phyloP scores from a whole-genome alignment of 2,113 vertebrate species.

The Sceloporus undulatus region DNA sequence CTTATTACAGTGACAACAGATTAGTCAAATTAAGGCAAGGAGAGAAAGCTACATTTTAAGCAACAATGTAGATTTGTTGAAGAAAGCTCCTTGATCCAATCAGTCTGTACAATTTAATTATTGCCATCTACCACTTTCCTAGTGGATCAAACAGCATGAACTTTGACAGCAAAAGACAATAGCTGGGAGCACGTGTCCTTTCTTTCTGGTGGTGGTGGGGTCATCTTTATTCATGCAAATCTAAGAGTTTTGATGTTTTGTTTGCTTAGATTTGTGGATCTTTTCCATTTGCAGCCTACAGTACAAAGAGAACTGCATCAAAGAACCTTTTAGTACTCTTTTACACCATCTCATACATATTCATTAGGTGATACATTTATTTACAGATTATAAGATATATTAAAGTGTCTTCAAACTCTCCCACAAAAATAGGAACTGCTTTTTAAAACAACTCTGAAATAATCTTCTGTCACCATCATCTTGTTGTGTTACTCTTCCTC shows the following conservation, averaged over 20 bases:
- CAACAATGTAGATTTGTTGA: conserved; percentile 31
- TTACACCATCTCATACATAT: background rate
- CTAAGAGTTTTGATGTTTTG: background rate
- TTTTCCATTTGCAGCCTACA: conserved; percentile 37
- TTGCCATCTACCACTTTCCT: background rate
- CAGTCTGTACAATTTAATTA: conserved; percentile 58
- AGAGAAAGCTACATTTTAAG: conserved; percentile 27
- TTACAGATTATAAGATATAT: background rate
- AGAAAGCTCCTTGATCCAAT: conserved; percentile 54
- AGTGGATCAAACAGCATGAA: background rate
- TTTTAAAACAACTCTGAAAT: background rate
- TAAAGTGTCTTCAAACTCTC: conserved; percentile 26
- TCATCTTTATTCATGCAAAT: conserved; percentile 20
- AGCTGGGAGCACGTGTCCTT: background rate
- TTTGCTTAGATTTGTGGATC: conserved; percentile 2
- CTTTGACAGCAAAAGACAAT: conserved; percentile 30
- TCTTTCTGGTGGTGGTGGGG: background rate
- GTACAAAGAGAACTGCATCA: background rate
- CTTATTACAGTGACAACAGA: conserved; percentile 75
- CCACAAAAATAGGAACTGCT: background rate
- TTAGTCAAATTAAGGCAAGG: conserved; percentile 62
- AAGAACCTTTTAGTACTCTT: background rate
- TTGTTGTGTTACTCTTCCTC: background rate
- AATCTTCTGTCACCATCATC: background rate
- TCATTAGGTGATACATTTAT: background rate